Base-by-base conservation (phyloP, 2,113 vertebrate species). In the Hiodon tergisus region DNA sequence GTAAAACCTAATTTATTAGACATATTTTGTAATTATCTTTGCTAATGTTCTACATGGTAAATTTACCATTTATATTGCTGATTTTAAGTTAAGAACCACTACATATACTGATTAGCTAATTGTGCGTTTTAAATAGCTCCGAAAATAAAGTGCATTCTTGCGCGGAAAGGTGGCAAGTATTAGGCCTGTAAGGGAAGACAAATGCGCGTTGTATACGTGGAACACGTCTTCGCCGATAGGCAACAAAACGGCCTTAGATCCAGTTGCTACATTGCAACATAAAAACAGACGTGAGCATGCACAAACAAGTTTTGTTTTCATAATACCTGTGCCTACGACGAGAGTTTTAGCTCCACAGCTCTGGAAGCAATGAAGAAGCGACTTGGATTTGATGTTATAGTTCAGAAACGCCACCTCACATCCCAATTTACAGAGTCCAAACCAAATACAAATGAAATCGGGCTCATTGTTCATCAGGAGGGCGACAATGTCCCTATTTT, bases 391-490 rank as follows among this genome's bases (percentile, higher is more conserved):
- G 13, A 93, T 3, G 85, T 93, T 96, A 82, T 83, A 87, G 88
- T 96, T 98, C 69, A 98, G 90, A 78, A 98, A 97, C 0, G 94
- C 94, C 72, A 94, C 93, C 52, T 90, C 82, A 0, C 94, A 97
- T 82, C 94, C 94, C 80, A 97, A 58, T 62, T 96, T 95, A 46
- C 89, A 88, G 67, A 96, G 83, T 0, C 93, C 96, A 0, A 98
- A 88, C 96, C 95, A 98, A 16, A 88, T 88, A 0, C 94, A 91
- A 0, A 98, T 68, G 52, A 98, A 98, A 76, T 97, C 94, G 0
- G 96, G 92, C 59, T 97, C 94, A 0, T 97, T 98, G 85, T 81
- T 87, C 94, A 98, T 95, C 71, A 95, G 81, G 80, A 96, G 76
- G 4, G 96, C 95, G 4, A 93, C 95, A 0, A 89, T 83, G 86